Percentiles rank a stretch among this genome's conserved stretches.
Evolutionary conservation across 2,113 vertebrate genomes (phyloP).

Genomic region (Cochlearius cochlearius): DNA sequence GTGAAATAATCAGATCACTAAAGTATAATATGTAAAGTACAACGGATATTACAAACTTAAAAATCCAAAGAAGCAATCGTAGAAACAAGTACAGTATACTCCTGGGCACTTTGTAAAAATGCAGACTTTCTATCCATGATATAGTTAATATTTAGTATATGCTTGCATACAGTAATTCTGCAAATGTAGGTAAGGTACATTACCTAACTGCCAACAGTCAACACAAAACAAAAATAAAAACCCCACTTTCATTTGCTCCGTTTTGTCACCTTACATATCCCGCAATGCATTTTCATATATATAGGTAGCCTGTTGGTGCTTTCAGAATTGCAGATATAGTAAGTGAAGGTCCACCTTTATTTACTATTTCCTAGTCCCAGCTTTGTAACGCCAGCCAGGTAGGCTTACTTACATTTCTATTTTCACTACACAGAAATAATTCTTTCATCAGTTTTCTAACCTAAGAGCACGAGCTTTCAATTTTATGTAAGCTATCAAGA

Average conservation of each 20-base stretch:
- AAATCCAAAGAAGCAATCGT: neutral
- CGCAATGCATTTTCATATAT: neutral
- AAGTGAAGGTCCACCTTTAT: neutral
- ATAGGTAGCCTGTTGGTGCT: neutral
- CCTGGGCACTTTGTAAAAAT: neutral
- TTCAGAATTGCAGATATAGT: neutral
- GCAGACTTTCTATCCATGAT: neutral
- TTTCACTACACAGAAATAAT: neutral
- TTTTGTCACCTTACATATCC: neutral
- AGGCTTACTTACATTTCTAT: neutral
- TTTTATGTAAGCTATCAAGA: neutral
- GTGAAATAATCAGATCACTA: neutral
- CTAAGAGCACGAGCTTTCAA: neutral
- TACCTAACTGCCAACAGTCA: neutral
- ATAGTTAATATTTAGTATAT: neutral
- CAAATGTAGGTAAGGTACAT: neutral
- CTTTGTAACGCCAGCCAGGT: neutral
- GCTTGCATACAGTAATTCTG: neutral
- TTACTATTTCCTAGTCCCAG: neutral
- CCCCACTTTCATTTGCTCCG: rapidly evolving
- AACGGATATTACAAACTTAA: neutral
- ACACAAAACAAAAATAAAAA: neutral
- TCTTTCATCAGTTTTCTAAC: neutral
- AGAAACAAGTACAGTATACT: neutral
- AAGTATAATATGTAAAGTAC: neutral